These are phyloP conservation scores for Daboia siamensis DNA, from an alignment of 2,113 vertebrate species.

Conservation along the genomic window DNA sequence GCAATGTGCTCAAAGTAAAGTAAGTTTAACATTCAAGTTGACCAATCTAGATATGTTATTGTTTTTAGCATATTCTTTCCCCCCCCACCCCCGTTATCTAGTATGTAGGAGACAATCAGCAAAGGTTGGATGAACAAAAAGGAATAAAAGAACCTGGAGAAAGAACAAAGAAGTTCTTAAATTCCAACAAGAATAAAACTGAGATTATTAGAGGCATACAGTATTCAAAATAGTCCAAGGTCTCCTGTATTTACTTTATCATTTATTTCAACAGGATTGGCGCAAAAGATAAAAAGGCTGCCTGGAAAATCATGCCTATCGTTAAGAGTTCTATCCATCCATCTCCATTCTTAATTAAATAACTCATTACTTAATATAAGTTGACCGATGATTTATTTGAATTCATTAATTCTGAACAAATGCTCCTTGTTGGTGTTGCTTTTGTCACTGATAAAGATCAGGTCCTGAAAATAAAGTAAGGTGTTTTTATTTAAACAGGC, in stretches of 20 bases:
- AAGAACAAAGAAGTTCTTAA: constrained; percentile 52
- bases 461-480: background rate
- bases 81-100: constrained; percentile 7
- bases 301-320: background rate
- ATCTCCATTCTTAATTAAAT: background rate
- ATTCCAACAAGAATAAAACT: constrained; percentile 25
- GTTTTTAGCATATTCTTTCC: constrained; percentile 27
- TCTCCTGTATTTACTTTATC: background rate
- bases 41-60: constrained; percentile 32
- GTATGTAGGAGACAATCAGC: constrained; percentile 30
- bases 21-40: constrained; percentile 58
- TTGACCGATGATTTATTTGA: background rate
- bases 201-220: background rate
- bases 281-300: background rate
- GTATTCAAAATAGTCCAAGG: background rate
- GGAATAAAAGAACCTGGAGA: constrained; percentile 40
- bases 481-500: background rate
- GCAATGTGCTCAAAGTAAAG: constrained; percentile 59
- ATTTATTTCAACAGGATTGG: background rate
- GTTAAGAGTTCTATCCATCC: background rate
- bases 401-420: background rate
- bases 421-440: background rate
- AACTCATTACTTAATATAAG: background rate
- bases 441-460: background rate
- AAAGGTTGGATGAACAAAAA: constrained; percentile 35